These are phyloP conservation scores for Liodrosophila aerea DNA, from an alignment of 2,888 invertebrate genomes.

Conservation along the genomic window DNA sequence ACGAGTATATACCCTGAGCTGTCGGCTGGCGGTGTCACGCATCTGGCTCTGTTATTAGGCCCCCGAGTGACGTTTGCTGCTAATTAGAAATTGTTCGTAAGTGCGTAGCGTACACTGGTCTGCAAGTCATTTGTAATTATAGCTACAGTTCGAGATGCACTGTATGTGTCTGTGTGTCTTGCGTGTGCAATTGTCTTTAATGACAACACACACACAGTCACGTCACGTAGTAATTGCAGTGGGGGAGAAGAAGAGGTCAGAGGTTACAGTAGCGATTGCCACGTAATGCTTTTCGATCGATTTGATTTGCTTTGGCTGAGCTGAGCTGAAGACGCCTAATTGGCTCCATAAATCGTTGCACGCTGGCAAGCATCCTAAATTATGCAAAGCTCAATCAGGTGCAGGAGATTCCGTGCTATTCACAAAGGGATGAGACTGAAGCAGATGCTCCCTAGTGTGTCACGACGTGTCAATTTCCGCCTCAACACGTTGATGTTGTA, in stretches of 20 bases:
- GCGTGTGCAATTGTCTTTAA: constrained; percentile 33
- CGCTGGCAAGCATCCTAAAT: constrained; percentile 31
- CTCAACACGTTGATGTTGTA: constrained; percentile 61
- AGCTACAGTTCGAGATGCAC: constrained; percentile 28
- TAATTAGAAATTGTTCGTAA: constrained; percentile 63
- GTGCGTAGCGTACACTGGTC: constrained; percentile 6
- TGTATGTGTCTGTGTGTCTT: neutral
- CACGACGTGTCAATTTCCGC: constrained; percentile 65
- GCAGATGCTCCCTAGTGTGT: constrained; percentile 3
- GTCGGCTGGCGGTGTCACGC: constrained; percentile 47
- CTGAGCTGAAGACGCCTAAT: constrained; percentile 31
- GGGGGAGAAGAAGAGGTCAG: neutral
- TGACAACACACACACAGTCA: constrained; percentile 18
- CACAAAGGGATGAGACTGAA: too few species aligned
- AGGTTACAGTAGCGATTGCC: too few species aligned
- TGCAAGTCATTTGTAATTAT: constrained; percentile 50
- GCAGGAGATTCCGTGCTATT: constrained; percentile 14
- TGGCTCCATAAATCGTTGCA: constrained; percentile 32
- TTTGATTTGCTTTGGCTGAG: constrained; percentile 12
- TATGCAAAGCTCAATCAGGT: constrained; percentile 62
- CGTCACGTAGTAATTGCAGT: constrained; percentile 30
- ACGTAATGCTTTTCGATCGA: constrained; percentile 41
- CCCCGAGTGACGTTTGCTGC: constrained; percentile 53
- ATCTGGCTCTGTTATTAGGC: constrained; percentile 50
- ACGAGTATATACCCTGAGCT: constrained; percentile 12